Base-by-base conservation (phyloP, 2,113 vertebrate species). In the Spea bombifrons region DNA sequence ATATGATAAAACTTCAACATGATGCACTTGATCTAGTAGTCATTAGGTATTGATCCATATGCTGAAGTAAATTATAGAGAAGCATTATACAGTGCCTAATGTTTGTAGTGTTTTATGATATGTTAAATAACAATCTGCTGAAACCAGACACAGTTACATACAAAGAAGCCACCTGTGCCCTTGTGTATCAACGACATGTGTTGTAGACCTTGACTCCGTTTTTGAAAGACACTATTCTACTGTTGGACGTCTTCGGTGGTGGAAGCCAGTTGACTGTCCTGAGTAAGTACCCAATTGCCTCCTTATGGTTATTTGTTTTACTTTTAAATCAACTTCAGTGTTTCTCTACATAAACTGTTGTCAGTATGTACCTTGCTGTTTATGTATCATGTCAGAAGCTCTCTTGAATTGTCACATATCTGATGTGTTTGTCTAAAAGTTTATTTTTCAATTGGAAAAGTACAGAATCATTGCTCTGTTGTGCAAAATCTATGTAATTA, bases 241-340 rank as follows among this genome's bases (percentile, higher is more conserved):
- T 59, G 83, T 86, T 87, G 64, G 0, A 17, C 12, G 0, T 48
- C 1, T 88, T 90, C 0, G 83, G 87, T 0, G 0, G 0, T 0
- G 88, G 91, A 47, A 90, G 89, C 48, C 0, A 0, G 0, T 0
- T 91, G 84, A 86, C 59, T 0, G 16, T 91, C 78, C 0, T 3
- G 0, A 73, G 87, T 91, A 72, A 92, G 88, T 89, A 13, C 1
- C 1, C 61, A 70, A 71, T 63, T 9, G 15, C 3, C 0, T 43
- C 30, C 3, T 71, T 50, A 2, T 0, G 17, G 15, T 9, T 59
- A 8, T 4, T 63, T 63, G 17, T 53, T 0, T 8, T 0, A 4
- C 6, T 1, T 72, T 10, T 0, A 71, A 8, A n/a, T 8, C 7
- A n/a, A 5, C 13, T 68, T 48, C 4, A 48, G 8, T 4, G 50